A percentile compares a stretch with the other conserved stretches of the same genome.
These are phyloP conservation scores for Tachystola acroxantha DNA, from an alignment of 2,888 invertebrate genomes.

Conservation along the genomic window DNA sequence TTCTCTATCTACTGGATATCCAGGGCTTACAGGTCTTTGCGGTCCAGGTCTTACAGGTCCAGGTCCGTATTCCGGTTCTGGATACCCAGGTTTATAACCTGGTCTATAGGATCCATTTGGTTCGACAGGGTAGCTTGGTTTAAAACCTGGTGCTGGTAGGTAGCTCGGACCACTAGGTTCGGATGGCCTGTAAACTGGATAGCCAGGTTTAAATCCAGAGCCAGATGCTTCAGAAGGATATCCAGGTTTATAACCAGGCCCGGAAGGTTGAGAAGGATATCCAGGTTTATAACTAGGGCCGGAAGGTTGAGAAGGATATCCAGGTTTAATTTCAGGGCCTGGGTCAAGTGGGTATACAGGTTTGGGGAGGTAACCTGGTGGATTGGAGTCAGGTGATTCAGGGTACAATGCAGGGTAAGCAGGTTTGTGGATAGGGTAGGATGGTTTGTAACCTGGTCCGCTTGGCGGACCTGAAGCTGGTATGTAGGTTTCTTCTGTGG, in stretches of 20 bases:
- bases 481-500: slow-evolving; percentile 35
- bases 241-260: slow-evolving; percentile 17
- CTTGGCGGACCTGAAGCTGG: slow-evolving; percentile 36
- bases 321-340: slow-evolving; percentile 18
- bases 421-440: slow-evolving; percentile 14
- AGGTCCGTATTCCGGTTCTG: slow-evolving; percentile 1
- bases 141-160: too few relatives aligned
- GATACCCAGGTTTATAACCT: slow-evolving; percentile 7
- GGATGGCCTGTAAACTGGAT: slow-evolving; percentile 4
- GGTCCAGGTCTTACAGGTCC: slow-evolving; percentile 8
- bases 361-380: slow-evolving; percentile 9
- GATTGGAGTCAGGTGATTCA: slow-evolving; percentile 8
- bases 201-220: slow-evolving; percentile 13
- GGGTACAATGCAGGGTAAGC: slow-evolving; percentile 12
- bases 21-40: slow-evolving; percentile 20
- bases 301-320: slow-evolving; percentile 20
- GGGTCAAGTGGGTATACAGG: slow-evolving; percentile 19
- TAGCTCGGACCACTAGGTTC: slow-evolving; percentile 6
- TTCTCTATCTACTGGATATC: slow-evolving; percentile 36
- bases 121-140: slow-evolving; percentile 5
- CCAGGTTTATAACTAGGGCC: slow-evolving; percentile 15
- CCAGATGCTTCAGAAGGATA: slow-evolving; percentile 15
- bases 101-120: slow-evolving; percentile 16
- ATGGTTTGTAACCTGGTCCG: slow-evolving; percentile 28
- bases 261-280: too few relatives aligned